These are phyloP conservation scores for Sinosuthora webbiana DNA, from an alignment of 2,113 vertebrate species.

Conservation along the genomic window DNA sequence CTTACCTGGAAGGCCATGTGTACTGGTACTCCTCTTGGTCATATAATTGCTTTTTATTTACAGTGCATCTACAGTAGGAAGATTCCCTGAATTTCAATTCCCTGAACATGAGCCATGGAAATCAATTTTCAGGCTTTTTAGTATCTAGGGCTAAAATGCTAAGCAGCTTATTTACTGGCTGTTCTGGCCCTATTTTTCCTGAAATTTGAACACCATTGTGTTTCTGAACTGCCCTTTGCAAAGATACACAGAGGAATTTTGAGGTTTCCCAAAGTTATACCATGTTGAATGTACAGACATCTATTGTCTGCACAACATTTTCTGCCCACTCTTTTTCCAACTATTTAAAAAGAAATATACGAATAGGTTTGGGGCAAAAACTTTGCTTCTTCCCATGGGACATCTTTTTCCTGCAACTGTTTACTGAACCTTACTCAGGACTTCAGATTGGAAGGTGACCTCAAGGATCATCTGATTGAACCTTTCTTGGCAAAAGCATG, in stretches of 20 bases:
- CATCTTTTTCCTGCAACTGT: neutral
- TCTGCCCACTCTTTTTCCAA: neutral
- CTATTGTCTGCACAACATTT: neutral
- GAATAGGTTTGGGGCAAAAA: fast-evolving
- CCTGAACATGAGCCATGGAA: neutral
- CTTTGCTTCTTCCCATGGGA: neutral
- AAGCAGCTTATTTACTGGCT: neutral
- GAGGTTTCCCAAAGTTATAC: neutral
- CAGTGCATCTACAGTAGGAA: neutral
- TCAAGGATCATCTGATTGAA: neutral
- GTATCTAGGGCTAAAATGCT: neutral
- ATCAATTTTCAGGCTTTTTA: neutral
- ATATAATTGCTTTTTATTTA: neutral
- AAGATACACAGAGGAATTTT: neutral
- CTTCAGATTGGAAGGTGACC: neutral
- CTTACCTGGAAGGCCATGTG: neutral
- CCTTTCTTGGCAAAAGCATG: neutral
- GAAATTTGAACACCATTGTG: neutral
- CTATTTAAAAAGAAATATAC: neutral
- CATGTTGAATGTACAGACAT: neutral
- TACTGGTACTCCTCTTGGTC: neutral
- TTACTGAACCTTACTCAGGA: neutral
- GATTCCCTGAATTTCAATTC: neutral
- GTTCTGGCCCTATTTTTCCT: neutral
- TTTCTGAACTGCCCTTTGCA: neutral